Base-by-base conservation (phyloP, 2,113 vertebrate species). In the Brienomyrus longianalis region DNA sequence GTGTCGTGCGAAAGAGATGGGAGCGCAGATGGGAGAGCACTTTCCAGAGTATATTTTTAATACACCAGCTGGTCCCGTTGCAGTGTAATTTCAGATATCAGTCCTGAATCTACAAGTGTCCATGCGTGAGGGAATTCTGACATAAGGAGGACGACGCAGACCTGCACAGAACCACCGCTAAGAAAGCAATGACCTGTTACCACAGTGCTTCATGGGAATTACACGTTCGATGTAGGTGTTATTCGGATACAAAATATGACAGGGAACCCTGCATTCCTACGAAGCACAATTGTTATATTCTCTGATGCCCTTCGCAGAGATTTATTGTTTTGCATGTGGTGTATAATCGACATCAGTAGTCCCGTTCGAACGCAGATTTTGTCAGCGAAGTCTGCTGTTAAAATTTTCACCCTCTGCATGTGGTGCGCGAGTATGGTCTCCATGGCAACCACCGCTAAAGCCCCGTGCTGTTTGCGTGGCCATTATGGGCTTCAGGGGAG, bases 391-490 rank as follows among this genome's bases (percentile, higher is more conserved):
- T 35, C 89, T 31, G 50, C 50, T 59, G 89, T 31, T 89, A 39
- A 45, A 62, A 62, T 89, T 59, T 83, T 51, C 89, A 31, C 80
- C 39, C 54, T 39, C 50, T 54, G 31, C 70, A 83, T 83, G 66
- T 83, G 27, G 48, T 2, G 23, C 45, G 50, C 56, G 10, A 83
- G 47, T 62, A 35, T 56, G 62, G 85, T 93, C 90, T 80, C 92
- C 92, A 92, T 93, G 92, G 92, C 74, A 93, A 92, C 92, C 87
- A 90, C 77, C 52, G 19, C 45, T 90, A 83, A 87, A 92, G 91
- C 80, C 84, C 50, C 15, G 35, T 90, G 89, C 21, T 59, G 62
- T 48, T 90, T 84, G 89, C 70, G 54, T 52, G 54, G 50, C 80
- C 62, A 50, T 88, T 88, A 62, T 91, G 89, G 80, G 27, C 84